Conservation (phyloP, 2,888 invertebrate species). For the Drosophila picticornis region DNA sequence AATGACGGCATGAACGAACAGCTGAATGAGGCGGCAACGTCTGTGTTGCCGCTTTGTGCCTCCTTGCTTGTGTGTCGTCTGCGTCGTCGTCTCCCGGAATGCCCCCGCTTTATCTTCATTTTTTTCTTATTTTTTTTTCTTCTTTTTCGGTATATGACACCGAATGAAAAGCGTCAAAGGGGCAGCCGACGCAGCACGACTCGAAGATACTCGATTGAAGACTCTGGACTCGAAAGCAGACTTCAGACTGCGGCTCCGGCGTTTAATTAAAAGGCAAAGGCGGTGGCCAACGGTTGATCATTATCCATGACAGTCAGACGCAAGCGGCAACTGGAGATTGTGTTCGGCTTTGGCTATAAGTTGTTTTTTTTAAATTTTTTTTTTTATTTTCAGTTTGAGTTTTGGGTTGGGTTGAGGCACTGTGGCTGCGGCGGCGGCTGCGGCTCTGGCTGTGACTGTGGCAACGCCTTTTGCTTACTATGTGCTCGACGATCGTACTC, state of each 20-base stretch:
- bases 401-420: conserved; percentile 32
- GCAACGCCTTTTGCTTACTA: conserved; percentile 53
- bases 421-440: conserved; percentile 24
- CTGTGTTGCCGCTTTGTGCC: conserved; percentile 42
- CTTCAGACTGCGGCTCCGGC: conserved; percentile 63
- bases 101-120: conserved; percentile 40
- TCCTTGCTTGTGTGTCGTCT: conserved; percentile 18
- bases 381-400: conserved; percentile 3
- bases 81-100: conserved; percentile 20
- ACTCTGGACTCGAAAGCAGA: conserved; percentile 4
- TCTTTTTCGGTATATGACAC: conserved; percentile 33
- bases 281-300: conserved; percentile 73
- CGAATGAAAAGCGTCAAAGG: conserved; percentile 63
- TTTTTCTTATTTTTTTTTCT: background rate
- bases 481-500: conserved; percentile 49
- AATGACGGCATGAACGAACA: conserved; percentile 45
- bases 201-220: conserved; percentile 22
- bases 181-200: conserved; percentile 58
- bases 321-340: conserved; percentile 19
- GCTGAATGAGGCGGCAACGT: conserved; percentile 56
- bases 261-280: conserved; percentile 79
- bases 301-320: conserved; percentile 66
- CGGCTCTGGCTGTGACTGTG: conserved; percentile 33
- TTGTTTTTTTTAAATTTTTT: no score
- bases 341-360: conserved; percentile 5